These are phyloP conservation scores for Bradypodion ventrale DNA, from an alignment of 2,797 vertebrate species.

Conservation along the genomic window DNA sequence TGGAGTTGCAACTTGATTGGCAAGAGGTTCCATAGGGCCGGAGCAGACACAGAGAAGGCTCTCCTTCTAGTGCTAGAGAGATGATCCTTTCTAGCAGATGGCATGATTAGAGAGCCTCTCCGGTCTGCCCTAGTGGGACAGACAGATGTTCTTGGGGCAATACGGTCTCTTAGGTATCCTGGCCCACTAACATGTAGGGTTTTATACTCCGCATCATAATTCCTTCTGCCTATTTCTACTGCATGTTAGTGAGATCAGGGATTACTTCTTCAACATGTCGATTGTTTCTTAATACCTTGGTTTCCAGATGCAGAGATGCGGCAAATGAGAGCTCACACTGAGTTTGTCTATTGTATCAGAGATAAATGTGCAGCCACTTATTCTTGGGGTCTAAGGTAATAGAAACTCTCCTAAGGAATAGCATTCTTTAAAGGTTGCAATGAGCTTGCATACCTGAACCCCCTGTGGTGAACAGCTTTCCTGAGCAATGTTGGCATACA, in stretches of 20 bases:
- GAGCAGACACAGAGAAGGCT: too few relatives aligned
- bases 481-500: constrained; percentile 17
- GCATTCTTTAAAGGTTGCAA: neutral
- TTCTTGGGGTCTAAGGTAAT: neutral
- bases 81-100: too few relatives aligned
- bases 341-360: neutral
- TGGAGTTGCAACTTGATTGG: too few relatives aligned
- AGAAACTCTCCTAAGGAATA: neutral
- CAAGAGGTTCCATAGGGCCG: too few relatives aligned
- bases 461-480: constrained; percentile 30
- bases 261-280: neutral
- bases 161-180: too few relatives aligned
- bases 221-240: neutral
- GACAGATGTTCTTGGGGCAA: too few relatives aligned
- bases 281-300: neutral
- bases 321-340: neutral
- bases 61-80: too few relatives aligned
- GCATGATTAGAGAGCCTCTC: too few relatives aligned
- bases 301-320: neutral
- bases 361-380: neutral
- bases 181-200: too few relatives aligned
- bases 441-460: neutral
- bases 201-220: neutral
- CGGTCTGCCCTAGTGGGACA: too few relatives aligned
- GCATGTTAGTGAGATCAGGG: neutral